phyloP scores from a whole-genome alignment of 2,888 invertebrate species.

The Autographa pulchrina region DNA sequence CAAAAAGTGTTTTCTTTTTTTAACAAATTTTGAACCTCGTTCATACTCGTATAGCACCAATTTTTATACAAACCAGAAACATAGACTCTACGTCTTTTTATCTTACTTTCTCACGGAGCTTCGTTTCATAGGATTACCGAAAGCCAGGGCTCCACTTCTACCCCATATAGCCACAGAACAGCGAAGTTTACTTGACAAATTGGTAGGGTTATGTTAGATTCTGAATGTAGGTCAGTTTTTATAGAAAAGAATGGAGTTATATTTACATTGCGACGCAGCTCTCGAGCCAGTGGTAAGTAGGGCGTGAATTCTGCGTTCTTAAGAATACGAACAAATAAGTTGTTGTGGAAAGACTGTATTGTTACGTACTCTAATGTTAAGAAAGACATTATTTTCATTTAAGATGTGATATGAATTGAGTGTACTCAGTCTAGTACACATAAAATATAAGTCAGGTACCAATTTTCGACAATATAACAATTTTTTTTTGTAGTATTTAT shows the following conservation, averaged over 20 bases:
- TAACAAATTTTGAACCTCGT: too few species aligned
- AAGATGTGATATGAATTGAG: too few species aligned
- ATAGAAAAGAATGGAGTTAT: slow-evolving; percentile 12
- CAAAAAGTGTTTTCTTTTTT: too few species aligned
- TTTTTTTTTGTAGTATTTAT: too few species aligned
- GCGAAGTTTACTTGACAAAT: slow-evolving; percentile 41
- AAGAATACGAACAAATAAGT: neutral
- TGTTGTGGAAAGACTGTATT: neutral
- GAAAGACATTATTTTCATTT: too few species aligned
- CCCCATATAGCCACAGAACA: neutral
- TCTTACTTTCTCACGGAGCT: slow-evolving; percentile 57
- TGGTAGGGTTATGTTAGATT: slow-evolving; percentile 39
- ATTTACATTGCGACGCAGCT: slow-evolving; percentile 15
- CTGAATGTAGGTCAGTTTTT: slow-evolving; percentile 23
- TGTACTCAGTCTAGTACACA: too few species aligned
- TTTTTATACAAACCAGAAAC: neutral
- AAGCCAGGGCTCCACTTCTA: slow-evolving; percentile 16
- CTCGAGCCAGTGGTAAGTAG: neutral
- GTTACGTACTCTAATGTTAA: neutral
- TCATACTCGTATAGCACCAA: too few species aligned
- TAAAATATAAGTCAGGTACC: too few species aligned
- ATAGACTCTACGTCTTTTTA: slow-evolving; percentile 40
- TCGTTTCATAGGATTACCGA: slow-evolving; percentile 36
- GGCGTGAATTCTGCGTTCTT: slow-evolving; percentile 5
- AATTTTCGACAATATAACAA: too few species aligned